Evolutionary conservation across 2,113 vertebrate species (phyloP).

Genomic region (Orientallactaga bullata): DNA sequence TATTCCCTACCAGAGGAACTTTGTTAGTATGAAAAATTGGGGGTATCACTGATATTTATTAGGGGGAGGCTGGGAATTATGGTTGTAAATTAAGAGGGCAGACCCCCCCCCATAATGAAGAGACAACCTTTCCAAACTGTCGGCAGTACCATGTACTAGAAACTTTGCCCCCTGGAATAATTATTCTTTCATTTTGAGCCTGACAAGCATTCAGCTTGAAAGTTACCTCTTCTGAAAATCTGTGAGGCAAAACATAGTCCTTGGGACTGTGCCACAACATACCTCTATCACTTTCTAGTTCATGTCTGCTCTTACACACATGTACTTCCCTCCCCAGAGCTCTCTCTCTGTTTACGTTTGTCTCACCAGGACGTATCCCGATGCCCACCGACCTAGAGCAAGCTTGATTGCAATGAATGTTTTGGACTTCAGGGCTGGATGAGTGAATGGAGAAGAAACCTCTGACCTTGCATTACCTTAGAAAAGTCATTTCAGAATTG

Average conservation of each 20-base stretch:
- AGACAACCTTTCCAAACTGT: background rate
- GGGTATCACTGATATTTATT: background rate
- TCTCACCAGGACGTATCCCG: background rate
- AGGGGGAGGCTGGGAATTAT: background rate
- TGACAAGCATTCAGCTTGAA: background rate
- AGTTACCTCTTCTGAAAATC: constrained; percentile 6
- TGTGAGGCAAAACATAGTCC: background rate
- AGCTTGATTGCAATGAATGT: background rate
- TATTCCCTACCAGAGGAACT: background rate
- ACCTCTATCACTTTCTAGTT: background rate
- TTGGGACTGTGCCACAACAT: background rate
- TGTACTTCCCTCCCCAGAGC: background rate
- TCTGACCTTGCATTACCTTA: background rate
- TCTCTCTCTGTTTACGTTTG: background rate
- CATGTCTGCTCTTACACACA: background rate
- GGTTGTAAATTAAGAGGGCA: background rate
- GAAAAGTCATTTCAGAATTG: background rate
- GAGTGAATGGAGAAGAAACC: background rate
- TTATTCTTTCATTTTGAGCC: background rate
- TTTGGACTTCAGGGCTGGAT: background rate
- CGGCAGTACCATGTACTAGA: fast-evolving
- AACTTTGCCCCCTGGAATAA: background rate
- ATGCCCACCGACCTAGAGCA: background rate
- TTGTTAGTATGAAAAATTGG: background rate
- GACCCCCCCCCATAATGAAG: background rate